Conservation (phyloP, 2,797 vertebrate species). For the Epinephelus coioides region DNA sequence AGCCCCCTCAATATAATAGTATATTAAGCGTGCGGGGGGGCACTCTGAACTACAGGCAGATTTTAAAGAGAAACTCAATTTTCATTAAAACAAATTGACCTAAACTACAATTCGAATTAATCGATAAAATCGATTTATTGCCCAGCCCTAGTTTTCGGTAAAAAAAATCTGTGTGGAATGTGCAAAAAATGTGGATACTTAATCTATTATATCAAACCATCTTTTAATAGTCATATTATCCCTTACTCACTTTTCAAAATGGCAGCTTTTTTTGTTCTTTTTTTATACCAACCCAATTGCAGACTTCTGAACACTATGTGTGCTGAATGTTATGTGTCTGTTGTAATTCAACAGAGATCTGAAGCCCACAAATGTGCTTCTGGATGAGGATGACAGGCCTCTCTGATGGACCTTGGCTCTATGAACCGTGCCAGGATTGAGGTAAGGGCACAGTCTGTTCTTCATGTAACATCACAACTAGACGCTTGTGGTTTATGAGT, state of each 20-base stretch:
- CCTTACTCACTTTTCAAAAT: neutral
- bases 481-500: too few species aligned
- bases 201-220: neutral
- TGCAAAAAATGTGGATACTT: neutral
- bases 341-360: constrained; percentile 88
- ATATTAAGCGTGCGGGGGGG: too few species aligned
- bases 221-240: neutral
- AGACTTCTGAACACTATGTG: constrained; percentile 9
- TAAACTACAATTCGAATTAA: too few species aligned
- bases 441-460: constrained; percentile 54
- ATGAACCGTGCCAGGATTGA: constrained; percentile 95
- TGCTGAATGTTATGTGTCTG: constrained; percentile 8
- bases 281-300: neutral
- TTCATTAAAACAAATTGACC: too few species aligned
- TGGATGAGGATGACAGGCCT: constrained; percentile 92
- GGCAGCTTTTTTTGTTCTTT: too few species aligned
- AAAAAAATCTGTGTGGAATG: neutral
- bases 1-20: too few species aligned
- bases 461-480: too few species aligned
- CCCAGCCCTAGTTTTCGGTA: too few species aligned
- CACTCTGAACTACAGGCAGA: too few species aligned
- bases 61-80: too few species aligned
- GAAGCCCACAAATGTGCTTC: constrained; percentile 97
- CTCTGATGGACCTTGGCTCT: constrained; percentile 98
- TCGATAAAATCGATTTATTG: too few species aligned